phyloP scores from a whole-genome alignment of 2,113 vertebrate genomes.

The Clarias gariepinus region DNA sequence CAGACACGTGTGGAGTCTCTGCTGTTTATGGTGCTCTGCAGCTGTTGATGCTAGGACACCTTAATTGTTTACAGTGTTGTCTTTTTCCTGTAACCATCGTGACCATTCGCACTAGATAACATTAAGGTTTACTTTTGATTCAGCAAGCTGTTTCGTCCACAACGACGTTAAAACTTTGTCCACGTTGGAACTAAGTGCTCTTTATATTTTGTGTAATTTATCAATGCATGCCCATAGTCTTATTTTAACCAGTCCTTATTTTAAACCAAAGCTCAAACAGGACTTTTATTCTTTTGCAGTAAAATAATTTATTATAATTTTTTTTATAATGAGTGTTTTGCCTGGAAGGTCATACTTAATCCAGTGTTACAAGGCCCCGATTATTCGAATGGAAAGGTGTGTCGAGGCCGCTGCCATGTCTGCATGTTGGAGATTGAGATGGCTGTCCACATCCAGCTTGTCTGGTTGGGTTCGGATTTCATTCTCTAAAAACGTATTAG shows the following conservation, averaged over 20 bases:
- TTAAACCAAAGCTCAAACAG: background rate
- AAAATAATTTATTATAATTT: background rate
- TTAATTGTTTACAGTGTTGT: background rate
- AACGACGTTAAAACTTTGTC: background rate
- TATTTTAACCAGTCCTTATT: background rate
- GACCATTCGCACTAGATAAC: background rate
- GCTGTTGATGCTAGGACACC: background rate
- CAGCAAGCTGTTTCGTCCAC: background rate
- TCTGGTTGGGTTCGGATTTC: background rate
- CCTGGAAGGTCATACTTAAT: background rate
- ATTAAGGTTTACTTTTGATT: background rate
- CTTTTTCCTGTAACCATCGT: background rate
- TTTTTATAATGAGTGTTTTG: background rate
- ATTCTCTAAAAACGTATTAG: background rate
- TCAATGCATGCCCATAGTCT: background rate
- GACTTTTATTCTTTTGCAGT: background rate
- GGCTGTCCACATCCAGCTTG: background rate
- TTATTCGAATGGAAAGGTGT: conserved; percentile 15
- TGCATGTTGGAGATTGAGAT: background rate
- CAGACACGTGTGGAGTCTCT: background rate
- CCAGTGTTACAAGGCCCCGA: background rate
- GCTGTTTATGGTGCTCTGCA: background rate
- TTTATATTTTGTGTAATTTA: background rate
- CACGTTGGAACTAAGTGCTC: background rate
- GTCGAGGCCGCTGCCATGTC: background rate